A percentile compares a stretch with the other conserved stretches of the same genome.
Evolutionary conservation across 2,797 vertebrate species (phyloP).

Genomic region (Megaceryle alcyon): DNA sequence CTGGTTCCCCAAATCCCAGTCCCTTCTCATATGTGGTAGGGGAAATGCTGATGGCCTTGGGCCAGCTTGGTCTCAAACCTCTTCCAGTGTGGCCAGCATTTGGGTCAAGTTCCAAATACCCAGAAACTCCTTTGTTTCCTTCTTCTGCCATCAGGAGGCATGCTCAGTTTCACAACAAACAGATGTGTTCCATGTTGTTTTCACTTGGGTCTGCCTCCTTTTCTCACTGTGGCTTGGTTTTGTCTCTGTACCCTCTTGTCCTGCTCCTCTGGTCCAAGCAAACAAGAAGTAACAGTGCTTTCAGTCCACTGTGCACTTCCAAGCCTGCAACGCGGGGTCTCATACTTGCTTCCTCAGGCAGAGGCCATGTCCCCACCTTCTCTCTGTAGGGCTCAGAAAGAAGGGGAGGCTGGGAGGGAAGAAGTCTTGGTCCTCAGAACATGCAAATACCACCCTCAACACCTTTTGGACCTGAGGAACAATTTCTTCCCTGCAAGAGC

Average conservation of each 20-base stretch:
- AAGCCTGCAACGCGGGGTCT: neutral
- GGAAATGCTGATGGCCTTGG: rapidly evolving
- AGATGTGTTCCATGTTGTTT: neutral
- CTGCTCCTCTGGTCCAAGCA: neutral
- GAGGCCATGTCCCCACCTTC: neutral
- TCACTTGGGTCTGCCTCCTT: neutral
- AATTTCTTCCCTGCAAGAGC: no score
- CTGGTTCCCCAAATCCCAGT: neutral
- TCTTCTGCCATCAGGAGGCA: neutral
- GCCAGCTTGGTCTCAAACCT: neutral
- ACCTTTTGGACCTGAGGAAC: no score
- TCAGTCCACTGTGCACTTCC: neutral
- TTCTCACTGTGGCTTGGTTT: neutral
- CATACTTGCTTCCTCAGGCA: neutral
- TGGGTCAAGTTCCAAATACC: neutral
- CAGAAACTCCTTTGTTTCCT: neutral
- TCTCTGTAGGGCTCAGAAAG: neutral
- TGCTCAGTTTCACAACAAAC: neutral
- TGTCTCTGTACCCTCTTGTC: neutral
- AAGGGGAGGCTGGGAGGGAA: neutral
- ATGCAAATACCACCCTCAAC: neutral
- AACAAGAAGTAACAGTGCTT: neutral
- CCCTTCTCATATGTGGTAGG: neutral
- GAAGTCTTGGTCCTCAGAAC: neutral
- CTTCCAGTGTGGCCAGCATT: neutral